A percentile compares a stretch with the other conserved stretches of the same genome.
Evolutionary conservation across 35 echinoderm and acorn worm genomes (phyloP).

Genomic region (Apostichopus californicus): DNA sequence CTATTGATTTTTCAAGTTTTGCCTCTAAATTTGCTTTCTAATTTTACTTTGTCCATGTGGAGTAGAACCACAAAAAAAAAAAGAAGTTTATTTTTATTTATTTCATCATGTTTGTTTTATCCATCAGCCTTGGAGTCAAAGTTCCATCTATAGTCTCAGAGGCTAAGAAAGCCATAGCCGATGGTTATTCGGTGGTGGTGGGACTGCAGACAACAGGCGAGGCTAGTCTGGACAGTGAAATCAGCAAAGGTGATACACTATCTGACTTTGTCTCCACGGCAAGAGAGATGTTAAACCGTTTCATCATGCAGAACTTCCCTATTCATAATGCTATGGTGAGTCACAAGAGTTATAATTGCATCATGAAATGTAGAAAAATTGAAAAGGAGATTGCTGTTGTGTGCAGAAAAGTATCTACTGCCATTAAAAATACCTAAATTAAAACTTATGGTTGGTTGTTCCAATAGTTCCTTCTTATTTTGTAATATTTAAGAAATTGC

Average conservation of each 20-base stretch:
- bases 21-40: too few relatives aligned
- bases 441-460: too few relatives aligned
- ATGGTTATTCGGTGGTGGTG: constrained; percentile 84
- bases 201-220: constrained; percentile 92
- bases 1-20: too few relatives aligned
- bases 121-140: constrained; percentile 85
- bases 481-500: too few relatives aligned
- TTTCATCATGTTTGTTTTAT: background rate
- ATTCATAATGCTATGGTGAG: constrained; percentile 44
- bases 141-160: constrained; percentile 82
- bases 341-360: background rate
- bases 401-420: too few relatives aligned
- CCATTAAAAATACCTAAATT: too few relatives aligned
- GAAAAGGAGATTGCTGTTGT: too few relatives aligned
- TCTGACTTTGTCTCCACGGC: constrained; percentile 83
- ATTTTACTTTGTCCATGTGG: too few relatives aligned
- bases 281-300: constrained; percentile 74
- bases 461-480: too few relatives aligned
- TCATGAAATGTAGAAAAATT: too few relatives aligned
- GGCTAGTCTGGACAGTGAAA: constrained; percentile 88
- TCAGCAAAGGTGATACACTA: constrained; percentile 61
- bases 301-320: constrained; percentile 88
- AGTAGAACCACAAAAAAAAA: too few relatives aligned
- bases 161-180: constrained; percentile 66
- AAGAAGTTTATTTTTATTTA: background rate